Percentiles rank a stretch among this genome's conserved stretches.
phyloP scores from a whole-genome alignment of 2,113 vertebrate genomes.

The Mirza zaza region DNA sequence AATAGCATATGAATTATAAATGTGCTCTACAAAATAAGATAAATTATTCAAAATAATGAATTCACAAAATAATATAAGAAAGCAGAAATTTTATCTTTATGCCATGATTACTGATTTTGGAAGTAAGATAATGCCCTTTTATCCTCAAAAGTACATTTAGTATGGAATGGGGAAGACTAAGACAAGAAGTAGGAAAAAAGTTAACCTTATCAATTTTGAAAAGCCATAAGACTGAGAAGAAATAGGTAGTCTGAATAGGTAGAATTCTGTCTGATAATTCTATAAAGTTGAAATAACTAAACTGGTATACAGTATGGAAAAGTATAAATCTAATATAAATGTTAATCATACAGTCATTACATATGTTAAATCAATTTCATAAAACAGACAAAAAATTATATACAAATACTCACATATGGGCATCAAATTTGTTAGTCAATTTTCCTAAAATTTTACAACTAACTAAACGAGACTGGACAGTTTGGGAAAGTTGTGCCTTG shows the following conservation, averaged over 20 bases:
- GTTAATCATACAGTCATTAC: neutral
- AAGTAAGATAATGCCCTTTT: conserved; percentile 31
- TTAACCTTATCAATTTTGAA: neutral
- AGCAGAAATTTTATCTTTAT: neutral
- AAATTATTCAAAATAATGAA: conserved; percentile 25
- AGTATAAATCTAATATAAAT: neutral
- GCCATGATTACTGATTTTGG: neutral
- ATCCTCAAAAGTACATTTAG: neutral
- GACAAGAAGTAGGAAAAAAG: neutral
- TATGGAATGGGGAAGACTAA: neutral
- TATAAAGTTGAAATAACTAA: conserved; percentile 36
- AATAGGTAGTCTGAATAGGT: neutral
- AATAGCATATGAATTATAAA: neutral
- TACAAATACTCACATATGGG: conserved; percentile 89
- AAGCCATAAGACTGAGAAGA: neutral
- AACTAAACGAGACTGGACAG: conserved; percentile 91
- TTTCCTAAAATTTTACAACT: conserved; percentile 96
- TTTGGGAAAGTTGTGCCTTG: conserved; percentile 94
- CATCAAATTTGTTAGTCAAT: conserved; percentile 93
- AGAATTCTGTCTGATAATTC: neutral
- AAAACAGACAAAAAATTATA: conserved; percentile 63
- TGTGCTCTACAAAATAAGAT: neutral
- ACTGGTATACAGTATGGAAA: conserved; percentile 9
- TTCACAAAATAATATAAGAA: neutral
- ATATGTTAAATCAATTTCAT: conserved; percentile 22